Conservation (phyloP, 2,797 vertebrate species). For the Liparis tanakae region DNA sequence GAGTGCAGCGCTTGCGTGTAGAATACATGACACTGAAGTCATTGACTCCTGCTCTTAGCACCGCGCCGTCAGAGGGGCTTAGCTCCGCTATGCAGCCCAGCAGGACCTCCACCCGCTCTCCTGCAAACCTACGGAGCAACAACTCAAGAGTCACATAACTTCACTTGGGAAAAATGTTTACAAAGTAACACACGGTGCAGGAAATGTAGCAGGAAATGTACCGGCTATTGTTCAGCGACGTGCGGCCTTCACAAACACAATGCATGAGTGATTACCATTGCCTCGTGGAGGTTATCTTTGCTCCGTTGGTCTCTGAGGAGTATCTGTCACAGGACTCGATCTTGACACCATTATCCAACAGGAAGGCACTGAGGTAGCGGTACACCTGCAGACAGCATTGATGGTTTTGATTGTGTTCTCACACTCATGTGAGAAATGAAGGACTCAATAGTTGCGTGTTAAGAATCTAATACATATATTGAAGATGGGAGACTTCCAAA, state of each 20-base stretch:
- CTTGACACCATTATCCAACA: slow-evolving; percentile 91
- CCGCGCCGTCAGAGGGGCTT: slow-evolving; percentile 86
- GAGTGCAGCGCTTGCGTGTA: slow-evolving; percentile 91
- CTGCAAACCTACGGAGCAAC: slow-evolving; percentile 83
- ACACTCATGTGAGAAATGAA: neutral
- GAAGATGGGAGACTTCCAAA: neutral
- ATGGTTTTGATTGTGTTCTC: neutral
- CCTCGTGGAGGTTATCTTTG: slow-evolving; percentile 90
- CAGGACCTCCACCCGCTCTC: slow-evolving; percentile 91
- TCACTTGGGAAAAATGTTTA: neutral
- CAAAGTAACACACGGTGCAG: neutral
- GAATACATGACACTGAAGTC: slow-evolving; percentile 98
- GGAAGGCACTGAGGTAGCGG: slow-evolving; percentile 91
- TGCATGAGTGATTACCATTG: slow-evolving; percentile 82
- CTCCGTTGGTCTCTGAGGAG: slow-evolving; percentile 93
- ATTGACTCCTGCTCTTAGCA: slow-evolving; percentile 90
- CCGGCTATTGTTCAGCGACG: neutral
- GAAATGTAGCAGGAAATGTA: neutral
- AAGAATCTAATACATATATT: neutral
- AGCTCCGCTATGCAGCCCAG: slow-evolving; percentile 93
- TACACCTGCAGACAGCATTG: slow-evolving; percentile 81
- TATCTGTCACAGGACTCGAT: slow-evolving; percentile 92
- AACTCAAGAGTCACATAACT: neutral
- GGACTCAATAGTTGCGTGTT: neutral
- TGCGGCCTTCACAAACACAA: neutral